These are phyloP conservation scores for Ahaetulla prasina DNA, from an alignment of 2,113 vertebrate species.

Conservation along the genomic window DNA sequence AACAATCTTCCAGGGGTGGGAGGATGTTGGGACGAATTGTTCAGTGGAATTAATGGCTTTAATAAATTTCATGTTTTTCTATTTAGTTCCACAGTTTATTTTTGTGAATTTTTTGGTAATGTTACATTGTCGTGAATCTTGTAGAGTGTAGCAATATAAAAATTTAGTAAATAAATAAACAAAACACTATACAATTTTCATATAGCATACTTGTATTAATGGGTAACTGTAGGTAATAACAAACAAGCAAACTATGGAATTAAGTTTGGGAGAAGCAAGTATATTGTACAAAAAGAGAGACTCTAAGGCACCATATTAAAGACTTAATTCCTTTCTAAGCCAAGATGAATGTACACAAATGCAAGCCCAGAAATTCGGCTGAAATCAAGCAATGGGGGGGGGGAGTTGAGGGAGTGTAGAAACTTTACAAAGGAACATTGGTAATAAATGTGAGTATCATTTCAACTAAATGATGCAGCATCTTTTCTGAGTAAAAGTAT, in stretches of 20 bases:
- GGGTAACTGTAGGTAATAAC: constrained; percentile 26
- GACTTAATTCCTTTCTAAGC: constrained; percentile 40
- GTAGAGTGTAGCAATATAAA: not conserved
- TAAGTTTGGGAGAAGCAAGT: constrained; percentile 7
- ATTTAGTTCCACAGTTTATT: not conserved
- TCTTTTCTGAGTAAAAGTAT: constrained; percentile 48
- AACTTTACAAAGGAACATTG: not conserved
- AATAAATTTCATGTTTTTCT: not conserved
- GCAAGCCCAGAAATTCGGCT: constrained; percentile 33
- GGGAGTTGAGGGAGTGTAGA: not conserved
- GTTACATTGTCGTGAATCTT: not conserved
- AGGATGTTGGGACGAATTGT: not conserved
- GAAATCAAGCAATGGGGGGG: constrained; percentile 30
- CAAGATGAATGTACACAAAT: constrained; percentile 6
- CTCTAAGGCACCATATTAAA: constrained; percentile 39
- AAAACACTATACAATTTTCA: constrained; percentile 1
- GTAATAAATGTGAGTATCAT: constrained; percentile 40
- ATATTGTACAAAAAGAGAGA: constrained; percentile 41
- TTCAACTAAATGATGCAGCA: constrained; percentile 23
- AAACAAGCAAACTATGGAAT: constrained; percentile 25
- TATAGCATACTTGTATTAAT: fast-evolving
- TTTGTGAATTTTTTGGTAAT: not conserved
- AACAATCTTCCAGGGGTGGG: not conserved
- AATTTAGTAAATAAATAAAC: not conserved
- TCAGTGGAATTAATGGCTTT: not conserved